A percentile compares a stretch with the other conserved stretches of the same genome.
Evolutionary conservation across 1,140 invertebrate genomes (phyloP).

Genomic region (Lordiphosa stackelbergi): DNA sequence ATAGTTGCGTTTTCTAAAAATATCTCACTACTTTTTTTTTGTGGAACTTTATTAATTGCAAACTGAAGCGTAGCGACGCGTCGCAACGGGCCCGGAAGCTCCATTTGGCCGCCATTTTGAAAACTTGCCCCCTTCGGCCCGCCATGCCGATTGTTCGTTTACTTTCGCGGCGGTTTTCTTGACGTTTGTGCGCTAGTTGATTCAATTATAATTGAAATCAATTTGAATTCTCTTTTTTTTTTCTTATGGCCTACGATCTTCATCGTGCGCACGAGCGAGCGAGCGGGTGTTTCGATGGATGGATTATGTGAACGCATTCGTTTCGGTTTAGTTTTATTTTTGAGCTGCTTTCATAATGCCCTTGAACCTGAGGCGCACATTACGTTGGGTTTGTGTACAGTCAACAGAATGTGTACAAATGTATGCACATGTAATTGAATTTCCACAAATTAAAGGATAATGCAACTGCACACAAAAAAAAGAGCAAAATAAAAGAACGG

Average conservation of each 20-base stretch:
- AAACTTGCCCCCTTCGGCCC: slow-evolving; percentile 32
- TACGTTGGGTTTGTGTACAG: slow-evolving; percentile 7
- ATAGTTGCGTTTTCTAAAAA: background rate
- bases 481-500: background rate
- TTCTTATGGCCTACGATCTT: slow-evolving; percentile 21
- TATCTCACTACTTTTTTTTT: slow-evolving; percentile 4
- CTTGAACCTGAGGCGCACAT: slow-evolving; percentile 68
- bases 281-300: slow-evolving; percentile 4
- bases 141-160: slow-evolving; percentile 36
- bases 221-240: slow-evolving; percentile 50
- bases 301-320: slow-evolving; percentile 45
- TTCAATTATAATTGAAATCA: slow-evolving; percentile 77
- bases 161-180: slow-evolving; percentile 41
- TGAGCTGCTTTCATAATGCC: slow-evolving; percentile 55
- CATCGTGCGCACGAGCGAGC: background rate
- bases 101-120: slow-evolving; percentile 59
- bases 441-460: slow-evolving; percentile 67
- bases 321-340: slow-evolving; percentile 33
- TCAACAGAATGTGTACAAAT: slow-evolving; percentile 8
- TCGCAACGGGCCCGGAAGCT: slow-evolving; percentile 28
- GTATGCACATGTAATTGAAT: slow-evolving; percentile 43
- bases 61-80: slow-evolving; percentile 8
- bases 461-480: slow-evolving; percentile 25
- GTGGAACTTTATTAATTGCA: slow-evolving; percentile 19
- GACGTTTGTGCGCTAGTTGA: slow-evolving; percentile 41